These are phyloP conservation scores for Diabrotica undecimpunctata DNA, from an alignment of 1,140 invertebrate species.

Conservation along the genomic window DNA sequence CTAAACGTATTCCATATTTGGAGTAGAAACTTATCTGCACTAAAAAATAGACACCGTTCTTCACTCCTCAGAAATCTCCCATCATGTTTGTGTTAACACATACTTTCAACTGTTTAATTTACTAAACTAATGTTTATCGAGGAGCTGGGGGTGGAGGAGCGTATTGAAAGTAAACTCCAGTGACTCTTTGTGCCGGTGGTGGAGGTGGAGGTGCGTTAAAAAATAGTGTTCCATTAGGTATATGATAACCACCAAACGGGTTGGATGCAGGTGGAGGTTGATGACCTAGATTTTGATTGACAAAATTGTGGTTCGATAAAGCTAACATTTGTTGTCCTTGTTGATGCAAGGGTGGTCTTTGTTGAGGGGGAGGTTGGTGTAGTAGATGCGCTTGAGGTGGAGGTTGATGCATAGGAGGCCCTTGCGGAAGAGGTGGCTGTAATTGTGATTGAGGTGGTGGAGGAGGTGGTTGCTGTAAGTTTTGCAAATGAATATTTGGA, in stretches of 20 bases:
- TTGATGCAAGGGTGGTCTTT: constrained; percentile 11
- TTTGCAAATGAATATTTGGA: constrained; percentile 23
- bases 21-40: too few relatives aligned
- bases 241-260: constrained; percentile 32
- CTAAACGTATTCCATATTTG: too few relatives aligned
- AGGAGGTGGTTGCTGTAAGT: constrained; percentile 10
- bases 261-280: constrained; percentile 30
- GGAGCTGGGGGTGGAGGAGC: constrained; percentile 38
- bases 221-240: constrained; percentile 39
- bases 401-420: constrained; percentile 4
- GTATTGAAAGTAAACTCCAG: constrained; percentile 36
- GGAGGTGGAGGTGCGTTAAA: constrained; percentile 42
- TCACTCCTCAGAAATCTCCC: too few relatives aligned
- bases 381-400: constrained; percentile 12
- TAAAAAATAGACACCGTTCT: too few relatives aligned
- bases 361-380: constrained; percentile 22
- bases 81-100: too few relatives aligned
- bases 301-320: constrained; percentile 5
- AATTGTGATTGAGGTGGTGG: constrained; percentile 4
- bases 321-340: neutral
- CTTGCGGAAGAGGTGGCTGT: neutral
- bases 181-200: constrained; percentile 35
- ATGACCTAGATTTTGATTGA: constrained; percentile 11
- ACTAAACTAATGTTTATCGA: constrained; percentile 25
- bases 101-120: too few relatives aligned